Evolutionary conservation across 2,113 vertebrate genomes (phyloP), one percentile per base, ranked within the genome.

Genomic region (Erpornis zantholeuca): DNA sequence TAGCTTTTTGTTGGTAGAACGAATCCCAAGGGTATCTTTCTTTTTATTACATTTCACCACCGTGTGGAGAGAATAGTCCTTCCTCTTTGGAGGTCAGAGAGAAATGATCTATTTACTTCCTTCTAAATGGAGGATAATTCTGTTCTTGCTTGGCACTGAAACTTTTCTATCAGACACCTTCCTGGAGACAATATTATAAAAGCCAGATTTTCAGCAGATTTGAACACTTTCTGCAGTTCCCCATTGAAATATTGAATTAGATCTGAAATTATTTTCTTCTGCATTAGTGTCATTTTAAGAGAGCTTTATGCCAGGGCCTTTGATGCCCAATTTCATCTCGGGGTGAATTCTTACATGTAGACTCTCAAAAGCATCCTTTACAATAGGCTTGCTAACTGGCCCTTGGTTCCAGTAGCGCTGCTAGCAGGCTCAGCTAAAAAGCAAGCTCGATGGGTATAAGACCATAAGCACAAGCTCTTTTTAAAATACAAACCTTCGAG

Each of bases 1-100:
- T 93, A 64, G 78, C 73, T 93, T 90, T 97, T 81, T 60, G 50
- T 94, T 91, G 83, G 86, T 72, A 82, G 81, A 92, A 86, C 1
- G 9, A 72, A 89, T 95, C 71, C 78, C 82, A 15, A 68, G 84
- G 45, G 88, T 87, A 59, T 72, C 22, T 20, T 94, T 95, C 65
- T 89, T 97, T 96, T 95, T 95, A 97, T 96, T 94, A 86, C 29
- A 64, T 92, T 92, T 96, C 80, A 86, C 64, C 4, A 4, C 91
- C 0, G 31, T 71, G 42, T 40, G 78, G 91, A 77, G 85, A 91
- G 93, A 97, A 92, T 70, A 82, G 38, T 90, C 63, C 94, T 95
- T 90, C 61, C 64, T 80, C 47, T 83, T 95, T 60, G 82, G 83
- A 96, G 80, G 90, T 92, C 92, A 96, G 79, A 92, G 38, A 93